Evolutionary conservation across 2,113 vertebrate species (phyloP).

Genomic region (Muscicapa adusta): DNA sequence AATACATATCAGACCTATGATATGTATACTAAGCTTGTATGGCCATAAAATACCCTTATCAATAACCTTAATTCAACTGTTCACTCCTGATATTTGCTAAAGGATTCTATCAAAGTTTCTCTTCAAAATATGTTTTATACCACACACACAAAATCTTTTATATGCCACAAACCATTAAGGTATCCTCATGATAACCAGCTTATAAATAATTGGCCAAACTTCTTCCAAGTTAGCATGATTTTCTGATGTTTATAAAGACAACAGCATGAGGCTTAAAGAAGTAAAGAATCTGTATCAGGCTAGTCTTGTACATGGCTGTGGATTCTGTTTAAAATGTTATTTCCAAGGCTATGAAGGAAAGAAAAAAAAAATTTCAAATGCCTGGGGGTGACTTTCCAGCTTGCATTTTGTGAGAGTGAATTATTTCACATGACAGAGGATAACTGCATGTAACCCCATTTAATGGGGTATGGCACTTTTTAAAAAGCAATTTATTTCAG

Average conservation of each 20-base stretch:
- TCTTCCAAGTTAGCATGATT: neutral
- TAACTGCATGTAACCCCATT: conserved; percentile 58
- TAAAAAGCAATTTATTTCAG: conserved; percentile 64
- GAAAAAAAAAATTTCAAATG: neutral
- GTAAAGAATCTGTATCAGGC: neutral
- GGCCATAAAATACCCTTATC: neutral
- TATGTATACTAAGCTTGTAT: neutral
- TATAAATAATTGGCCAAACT: neutral
- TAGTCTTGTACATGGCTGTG: neutral
- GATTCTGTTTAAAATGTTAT: neutral
- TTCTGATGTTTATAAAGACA: neutral
- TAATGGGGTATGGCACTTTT: conserved; percentile 24
- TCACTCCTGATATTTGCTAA: neutral
- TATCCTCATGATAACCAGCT: neutral
- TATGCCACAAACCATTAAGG: neutral
- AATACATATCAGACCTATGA: neutral
- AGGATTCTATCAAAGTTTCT: neutral
- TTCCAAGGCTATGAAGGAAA: neutral
- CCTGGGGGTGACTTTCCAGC: neutral
- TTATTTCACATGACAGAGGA: conserved; percentile 27
- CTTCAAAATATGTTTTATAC: neutral
- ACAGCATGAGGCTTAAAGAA: neutral
- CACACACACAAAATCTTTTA: neutral
- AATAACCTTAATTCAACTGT: neutral
- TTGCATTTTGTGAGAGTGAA: conserved; percentile 27